Base-by-base conservation (phyloP, 2,797 vertebrate genomes). In the Sebastes diploproa region DNA sequence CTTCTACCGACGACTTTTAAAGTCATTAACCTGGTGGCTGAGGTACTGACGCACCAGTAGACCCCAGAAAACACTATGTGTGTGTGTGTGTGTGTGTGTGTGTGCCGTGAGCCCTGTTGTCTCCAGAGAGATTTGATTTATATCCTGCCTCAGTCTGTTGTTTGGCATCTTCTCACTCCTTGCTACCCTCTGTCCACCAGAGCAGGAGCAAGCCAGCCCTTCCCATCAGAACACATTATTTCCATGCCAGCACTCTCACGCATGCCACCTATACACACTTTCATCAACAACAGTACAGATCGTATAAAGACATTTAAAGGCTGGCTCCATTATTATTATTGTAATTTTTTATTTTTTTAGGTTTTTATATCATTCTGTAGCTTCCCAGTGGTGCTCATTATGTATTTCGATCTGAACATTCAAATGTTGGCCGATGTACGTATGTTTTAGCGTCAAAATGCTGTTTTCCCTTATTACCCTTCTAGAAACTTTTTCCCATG, bases 111-210 rank as follows among this genome's bases (percentile, higher is more conserved):
- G 87, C 78, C 81, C 70, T 59, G 75, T 89, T 86, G 86, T 93
- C 93, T 93, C 90, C 75, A 82, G 89, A 90, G 91, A 92, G 83
- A 89, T 91, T 93, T 92, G 90, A 93, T 93, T 94, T 93, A 94
- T 93, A 92, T 91, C 91, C 91, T 86, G 86, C 88, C 87, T 89
- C 89, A 89, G 90, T 92, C 90, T 93, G 91, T 92, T 92, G 90
- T 90, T 93, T 88, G 86, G 91, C 88, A 92, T 92, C 91, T 82
- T 87, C 76, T 87, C 83, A 77, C 82, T 91, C 87, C 88, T 84
- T 85, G 81, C 88, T 84, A 83, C 76, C 87, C 86, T 79, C 72
- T 74, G 79, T 87, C 78, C 81, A 89, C 89, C 38, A 54, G 81
- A 90, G 88, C 58, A 79, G 77, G 38, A 89, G 76, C 36, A 8